Base-by-base conservation (phyloP, 1,140 invertebrate genomes). In the Drosophila teissieri region DNA sequence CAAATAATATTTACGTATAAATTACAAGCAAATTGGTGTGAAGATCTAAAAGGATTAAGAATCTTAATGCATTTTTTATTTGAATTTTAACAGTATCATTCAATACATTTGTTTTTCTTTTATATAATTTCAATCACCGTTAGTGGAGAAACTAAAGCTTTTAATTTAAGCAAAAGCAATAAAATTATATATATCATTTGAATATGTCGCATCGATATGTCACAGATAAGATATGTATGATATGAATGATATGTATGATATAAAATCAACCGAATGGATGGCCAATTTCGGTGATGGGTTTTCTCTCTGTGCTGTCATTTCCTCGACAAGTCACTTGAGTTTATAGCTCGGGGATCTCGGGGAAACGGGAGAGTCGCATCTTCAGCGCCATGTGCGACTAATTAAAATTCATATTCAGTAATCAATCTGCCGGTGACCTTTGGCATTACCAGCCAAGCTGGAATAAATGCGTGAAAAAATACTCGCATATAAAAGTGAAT, bases 321-420 rank as follows among this genome's bases (percentile, higher is more conserved):
- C 14, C 39, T 37, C 31, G 22, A 45, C 27, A 12, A 12, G n/a
- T 15, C 27, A 67, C 27, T 53, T 45, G 15, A 36, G 40, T 39
- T 58, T 39, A 31, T 5, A 2, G 11, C n/a, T n/a, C n/a, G n/a
- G n/a, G n/a, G 48, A 1, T 36, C 8, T 39, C 12, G 4, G 24
- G 24, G 4, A 4, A 14, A 14, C 8, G 27, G 37, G 0, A 44
- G 48, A 48, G 51, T 48, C 42, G 24, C 34, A 19, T 68, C 39
- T 22, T 11, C 46, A 2, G 10, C 34, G 12, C 2, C 65, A 53
- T 37, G 24, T 48, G 42, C 17, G 48, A 39, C 52, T 57, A 69
- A 70, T 70, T 70, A 70, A 70, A 70, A 70, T 70, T 57, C 68
- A 70, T 70, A 70, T 57, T 70, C 67, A 19, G 51, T 70, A 70